A percentile compares a stretch with the other conserved stretches of the same genome.
Evolutionary conservation across 2,113 vertebrate species (phyloP).

Genomic region (Corapipo altera): DNA sequence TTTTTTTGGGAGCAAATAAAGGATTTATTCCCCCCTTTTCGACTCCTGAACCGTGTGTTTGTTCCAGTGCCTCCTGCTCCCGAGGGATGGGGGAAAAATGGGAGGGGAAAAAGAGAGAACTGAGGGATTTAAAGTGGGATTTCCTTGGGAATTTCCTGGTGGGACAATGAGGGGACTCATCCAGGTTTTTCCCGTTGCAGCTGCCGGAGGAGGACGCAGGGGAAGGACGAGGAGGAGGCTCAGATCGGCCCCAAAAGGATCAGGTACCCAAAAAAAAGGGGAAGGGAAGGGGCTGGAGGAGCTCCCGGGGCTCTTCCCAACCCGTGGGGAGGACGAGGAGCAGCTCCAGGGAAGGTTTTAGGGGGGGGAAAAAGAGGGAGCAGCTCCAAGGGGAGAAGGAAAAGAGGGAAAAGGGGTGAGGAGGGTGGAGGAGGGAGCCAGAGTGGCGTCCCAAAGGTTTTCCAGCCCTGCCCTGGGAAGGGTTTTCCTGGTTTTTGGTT

Average conservation of each 20-base stretch:
- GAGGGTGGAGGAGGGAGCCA: neutral
- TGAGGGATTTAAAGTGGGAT: neutral
- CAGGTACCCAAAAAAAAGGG: slow-evolving; percentile 56
- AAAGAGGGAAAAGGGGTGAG: neutral
- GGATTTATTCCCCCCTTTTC: neutral
- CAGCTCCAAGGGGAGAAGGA: neutral
- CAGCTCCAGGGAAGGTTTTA: neutral
- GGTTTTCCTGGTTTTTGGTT: neutral
- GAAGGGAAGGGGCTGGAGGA: no score
- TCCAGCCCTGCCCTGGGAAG: rapidly evolving
- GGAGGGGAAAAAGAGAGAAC: neutral
- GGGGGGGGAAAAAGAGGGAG: neutral
- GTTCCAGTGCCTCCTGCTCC: neutral
- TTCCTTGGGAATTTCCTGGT: neutral
- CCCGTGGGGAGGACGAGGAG: no score
- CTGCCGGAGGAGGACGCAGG: neutral
- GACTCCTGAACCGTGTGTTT: neutral
- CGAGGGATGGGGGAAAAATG: no score
- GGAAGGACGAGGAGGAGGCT: slow-evolving; percentile 59
- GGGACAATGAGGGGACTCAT: neutral
- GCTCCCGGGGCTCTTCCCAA: no score
- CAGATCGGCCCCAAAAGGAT: slow-evolving; percentile 76
- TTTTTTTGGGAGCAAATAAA: neutral
- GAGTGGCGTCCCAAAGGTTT: neutral
- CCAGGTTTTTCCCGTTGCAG: neutral